Evolutionary conservation across 1,140 invertebrate genomes (phyloP).

Genomic region (Monomorium pharaonis): DNA sequence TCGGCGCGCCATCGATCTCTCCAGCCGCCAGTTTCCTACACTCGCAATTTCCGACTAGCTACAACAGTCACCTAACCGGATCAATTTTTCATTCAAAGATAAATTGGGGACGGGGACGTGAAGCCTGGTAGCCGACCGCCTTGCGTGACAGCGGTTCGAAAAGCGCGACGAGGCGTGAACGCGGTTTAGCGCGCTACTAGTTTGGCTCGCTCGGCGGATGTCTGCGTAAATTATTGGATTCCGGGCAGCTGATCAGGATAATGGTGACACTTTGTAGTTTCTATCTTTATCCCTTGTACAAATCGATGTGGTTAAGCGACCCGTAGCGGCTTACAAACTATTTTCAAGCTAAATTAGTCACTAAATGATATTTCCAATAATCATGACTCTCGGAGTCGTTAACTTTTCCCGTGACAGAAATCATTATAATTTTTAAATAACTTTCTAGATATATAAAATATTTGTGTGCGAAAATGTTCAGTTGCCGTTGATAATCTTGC

Average conservation of each 20-base stretch:
- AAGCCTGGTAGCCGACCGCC: conserved; percentile 39
- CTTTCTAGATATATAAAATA: background rate
- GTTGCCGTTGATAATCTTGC: background rate
- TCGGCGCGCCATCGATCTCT: conserved; percentile 43
- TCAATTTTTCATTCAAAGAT: conserved; percentile 74
- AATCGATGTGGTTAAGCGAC: background rate
- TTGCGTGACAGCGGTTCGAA: conserved; percentile 54
- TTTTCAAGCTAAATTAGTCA: background rate
- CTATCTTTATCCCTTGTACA: background rate
- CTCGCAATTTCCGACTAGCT: conserved; percentile 53
- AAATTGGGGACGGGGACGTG: conserved; percentile 61
- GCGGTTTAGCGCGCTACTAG: conserved; percentile 30
- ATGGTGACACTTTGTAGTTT: conserved; percentile 11
- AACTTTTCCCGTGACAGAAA: background rate
- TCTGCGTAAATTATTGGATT: conserved; percentile 19
- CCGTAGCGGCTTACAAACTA: background rate
- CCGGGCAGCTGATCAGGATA: conserved; percentile 4
- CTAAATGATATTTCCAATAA: background rate
- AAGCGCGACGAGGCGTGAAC: conserved; percentile 46
- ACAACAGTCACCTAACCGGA: conserved; percentile 63
- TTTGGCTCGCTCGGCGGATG: conserved; percentile 5
- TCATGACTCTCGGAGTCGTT: background rate
- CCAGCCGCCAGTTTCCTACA: conserved; percentile 21
- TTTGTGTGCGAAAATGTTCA: background rate
- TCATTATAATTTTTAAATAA: background rate